Conservation (phyloP, 2,888 invertebrate genomes). For the Drosophila affinis region DNA sequence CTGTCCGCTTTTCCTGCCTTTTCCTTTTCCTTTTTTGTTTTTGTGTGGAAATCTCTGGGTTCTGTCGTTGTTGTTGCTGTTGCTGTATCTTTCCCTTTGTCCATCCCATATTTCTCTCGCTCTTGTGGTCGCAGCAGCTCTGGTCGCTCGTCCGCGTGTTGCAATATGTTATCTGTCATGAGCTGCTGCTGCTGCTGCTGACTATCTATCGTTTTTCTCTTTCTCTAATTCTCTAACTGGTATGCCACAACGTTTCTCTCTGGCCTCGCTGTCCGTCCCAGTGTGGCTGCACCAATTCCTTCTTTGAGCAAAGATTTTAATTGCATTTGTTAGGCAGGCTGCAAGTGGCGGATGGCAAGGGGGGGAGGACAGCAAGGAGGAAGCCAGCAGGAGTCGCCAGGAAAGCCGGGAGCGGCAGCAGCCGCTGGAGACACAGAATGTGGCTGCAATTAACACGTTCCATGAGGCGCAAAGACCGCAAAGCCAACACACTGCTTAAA, state of each 20-base stretch:
- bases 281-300: constrained; percentile 37
- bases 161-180: constrained; percentile 71
- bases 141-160: neutral
- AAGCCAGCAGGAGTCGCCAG: neutral
- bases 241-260: constrained; percentile 17
- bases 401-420: neutral
- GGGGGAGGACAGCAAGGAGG: neutral
- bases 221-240: constrained; percentile 3
- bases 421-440: constrained; percentile 16
- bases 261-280: neutral
- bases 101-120: constrained; percentile 17
- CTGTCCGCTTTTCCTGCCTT: constrained; percentile 14
- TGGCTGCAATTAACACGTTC: constrained; percentile 65
- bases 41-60: neutral
- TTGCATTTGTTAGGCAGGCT: constrained; percentile 61
- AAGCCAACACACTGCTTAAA: constrained; percentile 47
- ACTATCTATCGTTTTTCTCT: neutral
- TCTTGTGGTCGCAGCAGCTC: neutral
- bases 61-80: neutral
- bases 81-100: neutral
- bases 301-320: constrained; percentile 59
- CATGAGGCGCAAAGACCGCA: constrained; percentile 46
- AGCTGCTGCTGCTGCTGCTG: constrained; percentile 19
- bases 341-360: constrained; percentile 36
- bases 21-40: neutral